These are phyloP conservation scores for Glyptemys insculpta DNA, from an alignment of 2,797 vertebrate genomes.

Conservation along the genomic window DNA sequence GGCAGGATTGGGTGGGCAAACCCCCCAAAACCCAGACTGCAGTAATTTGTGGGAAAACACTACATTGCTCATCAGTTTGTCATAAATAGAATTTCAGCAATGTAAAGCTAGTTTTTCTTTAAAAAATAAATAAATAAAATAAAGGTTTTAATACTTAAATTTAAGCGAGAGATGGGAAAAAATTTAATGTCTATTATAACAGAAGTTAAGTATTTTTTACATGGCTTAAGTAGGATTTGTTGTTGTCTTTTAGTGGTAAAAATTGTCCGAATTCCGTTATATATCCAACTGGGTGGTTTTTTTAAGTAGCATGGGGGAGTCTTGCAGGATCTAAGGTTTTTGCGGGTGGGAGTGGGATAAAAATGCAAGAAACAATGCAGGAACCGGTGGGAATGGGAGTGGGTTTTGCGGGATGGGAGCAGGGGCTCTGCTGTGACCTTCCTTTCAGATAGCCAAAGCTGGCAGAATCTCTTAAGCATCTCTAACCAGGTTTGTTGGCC, in stretches of 20 bases:
- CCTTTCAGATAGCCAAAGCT: neutral
- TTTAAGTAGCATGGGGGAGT: neutral
- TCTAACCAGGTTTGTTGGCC: neutral
- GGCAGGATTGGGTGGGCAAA: neutral
- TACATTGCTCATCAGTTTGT: neutral
- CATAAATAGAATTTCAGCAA: no score
- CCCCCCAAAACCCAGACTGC: neutral
- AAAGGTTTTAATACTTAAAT: neutral
- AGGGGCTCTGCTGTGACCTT: neutral
- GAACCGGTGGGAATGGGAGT: neutral
- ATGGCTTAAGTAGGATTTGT: neutral
- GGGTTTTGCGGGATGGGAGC: neutral
- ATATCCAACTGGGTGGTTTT: no score
- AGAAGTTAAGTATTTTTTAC: neutral
- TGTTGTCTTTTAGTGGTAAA: neutral
- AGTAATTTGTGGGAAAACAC: neutral
- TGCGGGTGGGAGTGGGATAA: neutral
- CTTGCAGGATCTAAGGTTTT: no score
- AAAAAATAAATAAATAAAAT: no score
- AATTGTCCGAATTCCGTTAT: neutral
- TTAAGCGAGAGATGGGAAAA: neutral
- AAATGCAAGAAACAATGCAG: neutral
- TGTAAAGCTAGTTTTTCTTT: neutral
- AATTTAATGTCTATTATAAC: neutral
- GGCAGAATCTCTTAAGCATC: neutral